A percentile compares a stretch with the other conserved stretches of the same genome.
These are phyloP conservation scores for Idaea biselata DNA, from an alignment of 2,888 invertebrate species.

Conservation along the genomic window DNA sequence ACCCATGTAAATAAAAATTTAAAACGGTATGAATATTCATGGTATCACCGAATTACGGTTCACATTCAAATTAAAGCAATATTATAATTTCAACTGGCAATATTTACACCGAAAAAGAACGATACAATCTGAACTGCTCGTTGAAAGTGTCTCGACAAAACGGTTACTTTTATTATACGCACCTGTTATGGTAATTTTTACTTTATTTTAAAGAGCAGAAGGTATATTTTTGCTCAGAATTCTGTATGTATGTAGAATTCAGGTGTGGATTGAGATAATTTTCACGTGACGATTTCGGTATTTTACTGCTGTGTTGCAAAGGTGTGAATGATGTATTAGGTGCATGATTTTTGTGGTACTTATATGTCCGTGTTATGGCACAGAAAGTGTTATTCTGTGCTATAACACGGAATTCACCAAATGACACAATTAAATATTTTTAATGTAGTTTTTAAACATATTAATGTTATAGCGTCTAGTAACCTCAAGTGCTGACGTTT, in stretches of 20 bases:
- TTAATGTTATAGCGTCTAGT: too few species aligned
- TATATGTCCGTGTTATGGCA: neutral
- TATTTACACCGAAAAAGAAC: conserved; percentile 13
- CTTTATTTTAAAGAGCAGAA: neutral
- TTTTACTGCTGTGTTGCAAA: conserved; percentile 12
- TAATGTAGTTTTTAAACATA: too few species aligned
- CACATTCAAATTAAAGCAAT: conserved; percentile 18
- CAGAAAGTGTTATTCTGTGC: too few species aligned
- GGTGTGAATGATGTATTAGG: neutral
- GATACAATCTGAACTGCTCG: neutral
- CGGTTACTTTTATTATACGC: neutral
- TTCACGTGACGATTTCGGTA: conserved; percentile 24
- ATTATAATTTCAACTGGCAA: conserved; percentile 26
- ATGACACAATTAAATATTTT: too few species aligned
- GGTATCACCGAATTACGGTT: neutral
- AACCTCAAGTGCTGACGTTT: too few species aligned
- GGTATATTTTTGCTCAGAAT: neutral
- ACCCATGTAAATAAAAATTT: neutral
- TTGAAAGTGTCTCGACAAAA: neutral
- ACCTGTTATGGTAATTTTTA: neutral
- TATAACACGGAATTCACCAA: too few species aligned
- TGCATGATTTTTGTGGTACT: neutral
- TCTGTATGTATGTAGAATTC: conserved; percentile 16
- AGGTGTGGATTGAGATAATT: conserved; percentile 30
- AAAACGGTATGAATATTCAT: neutral